Base-by-base conservation (phyloP, 2,888 invertebrate species). In the Leptodirus hochenwartii region DNA sequence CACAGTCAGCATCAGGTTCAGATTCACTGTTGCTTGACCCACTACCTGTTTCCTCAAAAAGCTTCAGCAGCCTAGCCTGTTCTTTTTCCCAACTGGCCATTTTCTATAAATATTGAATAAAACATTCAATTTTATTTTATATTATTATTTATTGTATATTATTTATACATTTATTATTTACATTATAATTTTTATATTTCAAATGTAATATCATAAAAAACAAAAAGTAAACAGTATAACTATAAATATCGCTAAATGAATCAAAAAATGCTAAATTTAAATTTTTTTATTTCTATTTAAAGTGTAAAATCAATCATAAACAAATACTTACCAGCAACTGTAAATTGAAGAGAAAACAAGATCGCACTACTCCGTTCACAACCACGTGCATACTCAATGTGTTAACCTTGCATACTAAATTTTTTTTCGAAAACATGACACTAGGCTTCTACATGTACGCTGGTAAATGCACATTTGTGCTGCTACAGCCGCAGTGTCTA, bases 11-110 rank as follows among this genome's bases (percentile, higher is more conserved):
- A 37, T 34, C 35, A 27, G 33, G 14, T 35, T 37, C 33, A 31
- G 31, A 37, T 36, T 37, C 32, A 37, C 30, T 37, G 34, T 37
- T 25, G 37, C 37, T 37, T 36, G 28, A 24, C 36, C 31, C 31
- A 35, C 33, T 35, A 30, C 33, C 22, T 20, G 12, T 25, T 35
- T 35, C 26, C 31, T 35, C 27, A 27, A 36, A 31, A 34, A 34
- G 34, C 33, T 36, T 37, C 31, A 35, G 28, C 34, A 37, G 37
- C 37, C 30, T 37, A 27, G 32, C 37, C 34, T 33, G 28, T 15
- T 35, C 30, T 31, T 36, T 30, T 23, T 9, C 11, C 30, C 10
- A 30, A 30, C 30, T 34, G 23, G 27, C 35, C 33, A 35, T 35
- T 35, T 35, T 35, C 35, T 35, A 28, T 35, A 35, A 35, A 34